These are phyloP conservation scores for Andrena marginata DNA, from an alignment of 2,888 invertebrate genomes.

Conservation along the genomic window DNA sequence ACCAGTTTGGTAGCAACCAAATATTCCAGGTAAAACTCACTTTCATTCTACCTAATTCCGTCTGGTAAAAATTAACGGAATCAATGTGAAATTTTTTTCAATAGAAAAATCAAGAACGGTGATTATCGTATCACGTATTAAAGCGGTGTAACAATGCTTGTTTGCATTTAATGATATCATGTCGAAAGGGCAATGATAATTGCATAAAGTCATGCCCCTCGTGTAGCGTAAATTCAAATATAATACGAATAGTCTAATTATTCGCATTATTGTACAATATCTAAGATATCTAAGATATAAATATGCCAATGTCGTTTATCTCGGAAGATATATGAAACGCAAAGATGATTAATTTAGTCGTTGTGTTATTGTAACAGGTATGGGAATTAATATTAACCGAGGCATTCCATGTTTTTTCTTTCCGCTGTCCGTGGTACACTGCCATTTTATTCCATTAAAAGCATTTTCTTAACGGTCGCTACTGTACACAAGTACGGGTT, in stretches of 20 bases:
- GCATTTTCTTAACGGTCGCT: neutral
- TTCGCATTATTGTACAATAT: neutral
- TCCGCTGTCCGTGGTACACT: neutral
- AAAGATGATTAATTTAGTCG: neutral
- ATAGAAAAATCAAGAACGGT: neutral
- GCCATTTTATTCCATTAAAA: neutral
- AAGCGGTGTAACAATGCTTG: constrained; percentile 4
- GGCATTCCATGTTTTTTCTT: neutral
- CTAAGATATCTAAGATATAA: constrained; percentile 9
- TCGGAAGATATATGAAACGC: neutral
- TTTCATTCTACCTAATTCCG: constrained; percentile 22
- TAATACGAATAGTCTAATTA: constrained; percentile 30
- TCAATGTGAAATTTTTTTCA: neutral
- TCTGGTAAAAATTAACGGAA: neutral
- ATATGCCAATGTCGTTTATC: neutral
- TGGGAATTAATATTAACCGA: neutral
- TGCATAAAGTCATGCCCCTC: constrained; percentile 61
- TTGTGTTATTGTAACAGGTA: neutral
- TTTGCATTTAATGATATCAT: constrained; percentile 10
- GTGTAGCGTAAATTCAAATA: constrained; percentile 11
- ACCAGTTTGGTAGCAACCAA: constrained; percentile 88
- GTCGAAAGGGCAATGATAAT: constrained; percentile 61
- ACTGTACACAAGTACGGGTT: constrained; percentile 37
- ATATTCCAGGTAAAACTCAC: constrained; percentile 87
- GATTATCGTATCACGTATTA: constrained; percentile 2